Percentiles rank a stretch among this genome's conserved stretches.
Conservation (phyloP, 2,888 invertebrate species). For the Keiferia lycopersicella region DNA sequence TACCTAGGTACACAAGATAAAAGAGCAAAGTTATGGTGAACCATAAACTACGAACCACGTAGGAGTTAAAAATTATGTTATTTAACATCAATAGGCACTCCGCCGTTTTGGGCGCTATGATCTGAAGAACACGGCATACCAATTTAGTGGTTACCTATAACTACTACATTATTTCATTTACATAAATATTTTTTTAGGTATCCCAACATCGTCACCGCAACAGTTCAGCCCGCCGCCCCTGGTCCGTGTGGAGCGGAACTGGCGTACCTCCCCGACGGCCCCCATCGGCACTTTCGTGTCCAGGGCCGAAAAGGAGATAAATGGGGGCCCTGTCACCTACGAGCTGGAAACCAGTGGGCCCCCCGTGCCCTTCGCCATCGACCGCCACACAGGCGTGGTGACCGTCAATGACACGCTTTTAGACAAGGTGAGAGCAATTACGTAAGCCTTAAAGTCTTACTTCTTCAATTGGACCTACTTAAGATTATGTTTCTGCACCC, state of each 20-base stretch:
- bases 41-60: too few relatives aligned
- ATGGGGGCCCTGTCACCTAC: conserved; percentile 83
- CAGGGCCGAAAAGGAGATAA: conserved; percentile 84
- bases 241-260: conserved; percentile 86
- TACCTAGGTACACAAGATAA: too few relatives aligned
- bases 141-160: too few relatives aligned
- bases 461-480: too few relatives aligned
- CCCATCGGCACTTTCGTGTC: conserved; percentile 87
- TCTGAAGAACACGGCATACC: too few relatives aligned
- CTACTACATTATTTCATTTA: too few relatives aligned
- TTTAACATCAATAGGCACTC: too few relatives aligned
- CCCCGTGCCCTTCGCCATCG: conserved; percentile 88
- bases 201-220: conserved; percentile 72
- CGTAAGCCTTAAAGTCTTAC: too few relatives aligned
- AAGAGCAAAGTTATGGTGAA: too few relatives aligned
- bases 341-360: conserved; percentile 84
- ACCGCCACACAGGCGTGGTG: conserved; percentile 88
- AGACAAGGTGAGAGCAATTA: conserved; percentile 83
- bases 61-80: too few relatives aligned
- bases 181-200: background rate
- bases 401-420: conserved; percentile 89
- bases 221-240: conserved; percentile 84
- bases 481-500: too few relatives aligned
- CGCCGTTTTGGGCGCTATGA: too few relatives aligned
- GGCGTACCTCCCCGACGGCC: conserved; percentile 87